Evolutionary conservation across 2,113 vertebrate genomes (phyloP), one percentile per base, ranked within the genome.

Genomic region (Sander lucioperca): DNA sequence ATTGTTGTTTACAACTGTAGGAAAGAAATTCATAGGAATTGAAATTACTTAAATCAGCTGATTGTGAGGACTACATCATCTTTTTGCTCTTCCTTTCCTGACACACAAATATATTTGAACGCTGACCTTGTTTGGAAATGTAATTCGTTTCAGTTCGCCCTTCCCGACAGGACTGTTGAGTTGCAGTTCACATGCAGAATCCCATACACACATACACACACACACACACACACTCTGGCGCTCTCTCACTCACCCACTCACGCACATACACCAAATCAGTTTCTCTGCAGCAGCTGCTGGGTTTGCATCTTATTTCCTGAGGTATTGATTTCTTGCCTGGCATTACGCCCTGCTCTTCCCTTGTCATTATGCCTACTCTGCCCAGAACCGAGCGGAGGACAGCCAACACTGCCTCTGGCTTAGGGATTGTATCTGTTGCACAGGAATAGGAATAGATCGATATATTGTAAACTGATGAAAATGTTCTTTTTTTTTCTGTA

Each of bases 291-390:
- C 84, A 87, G 87, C 80, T 89, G 87, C 86, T 88, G 71, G 62
- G 75, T 77, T 91, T 91, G 89, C 82, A 89, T 93, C 90, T 92
- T 85, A 74, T 88, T 91, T 90, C 85, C 85, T 68, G 74, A 61
- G 77, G 71, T 89, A 94, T 91, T 86, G 93, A 93, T 93, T 92
- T 83, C 61, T 71, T 64, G 53, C 79, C 86, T 93, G 89, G 90
- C 87, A 77, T 25, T 36, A 7, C 0, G 83, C 91, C 88, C 76
- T 30, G 62, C 77, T 90, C 83, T 67, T 80, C 84, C 88, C 71
- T 88, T 73, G 75, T 83, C 84, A 77, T 90, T 84, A 88, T 88
- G 88, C 79, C 85, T 74, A 80, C 80, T 82, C 74, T 87, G 86
- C 58, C 77, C 82, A 80, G 77, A 83, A 79, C 77, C 56, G 23